These are phyloP conservation scores for Chrysolina haemoptera DNA, from an alignment of 2,888 invertebrate species.

Conservation along the genomic window DNA sequence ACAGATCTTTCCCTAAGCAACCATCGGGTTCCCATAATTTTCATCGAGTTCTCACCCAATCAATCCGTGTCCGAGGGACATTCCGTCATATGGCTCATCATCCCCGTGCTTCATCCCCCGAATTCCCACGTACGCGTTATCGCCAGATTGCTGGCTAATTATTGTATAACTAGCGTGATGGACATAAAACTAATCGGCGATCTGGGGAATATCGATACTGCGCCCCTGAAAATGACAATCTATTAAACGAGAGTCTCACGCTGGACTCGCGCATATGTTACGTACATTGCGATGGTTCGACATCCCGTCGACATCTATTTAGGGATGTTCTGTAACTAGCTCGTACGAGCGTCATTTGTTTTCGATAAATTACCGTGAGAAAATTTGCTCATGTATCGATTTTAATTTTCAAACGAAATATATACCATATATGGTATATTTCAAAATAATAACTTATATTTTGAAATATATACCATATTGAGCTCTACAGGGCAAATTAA, in stretches of 20 bases:
- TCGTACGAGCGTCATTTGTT: slow-evolving; percentile 36
- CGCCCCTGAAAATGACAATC: slow-evolving; percentile 29
- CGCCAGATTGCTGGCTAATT: slow-evolving; percentile 50
- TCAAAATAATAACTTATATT: too few relatives aligned
- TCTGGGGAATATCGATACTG: slow-evolving; percentile 33
- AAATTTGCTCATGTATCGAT: not conserved
- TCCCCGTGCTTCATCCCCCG: slow-evolving; percentile 28
- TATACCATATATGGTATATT: too few relatives aligned
- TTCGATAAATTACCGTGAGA: slow-evolving; percentile 34
- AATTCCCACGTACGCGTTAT: slow-evolving; percentile 46
- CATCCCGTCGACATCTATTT: slow-evolving; percentile 35
- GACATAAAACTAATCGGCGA: slow-evolving; percentile 34
- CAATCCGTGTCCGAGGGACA: not conserved
- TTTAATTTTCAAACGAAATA: not conserved
- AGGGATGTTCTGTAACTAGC: slow-evolving; percentile 28
- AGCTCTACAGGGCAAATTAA: too few relatives aligned
- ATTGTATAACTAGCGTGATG: slow-evolving; percentile 39
- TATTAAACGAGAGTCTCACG: slow-evolving; percentile 35
- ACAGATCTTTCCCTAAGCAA: too few relatives aligned
- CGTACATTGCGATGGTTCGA: slow-evolving; percentile 26
- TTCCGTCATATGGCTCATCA: slow-evolving; percentile 16
- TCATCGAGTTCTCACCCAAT: not conserved
- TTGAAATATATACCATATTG: too few relatives aligned
- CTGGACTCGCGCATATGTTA: slow-evolving; percentile 37
- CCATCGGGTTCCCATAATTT: not conserved